Conservation (phyloP, 2,797 vertebrate genomes). For the Esox masquinongy region DNA sequence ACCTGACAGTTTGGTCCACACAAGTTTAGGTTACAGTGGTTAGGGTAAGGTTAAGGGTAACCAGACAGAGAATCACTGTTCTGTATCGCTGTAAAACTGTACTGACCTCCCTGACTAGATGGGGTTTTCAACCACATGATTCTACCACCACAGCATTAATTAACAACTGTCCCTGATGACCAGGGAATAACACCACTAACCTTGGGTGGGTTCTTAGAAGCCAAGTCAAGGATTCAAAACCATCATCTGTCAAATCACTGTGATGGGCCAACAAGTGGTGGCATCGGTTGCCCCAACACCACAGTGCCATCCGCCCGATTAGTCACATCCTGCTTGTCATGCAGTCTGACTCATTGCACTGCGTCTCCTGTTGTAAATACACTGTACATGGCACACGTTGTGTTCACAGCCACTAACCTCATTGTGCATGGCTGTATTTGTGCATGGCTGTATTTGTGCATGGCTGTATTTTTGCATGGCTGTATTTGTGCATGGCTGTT, state of each 20-base stretch:
- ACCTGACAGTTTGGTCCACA: background rate
- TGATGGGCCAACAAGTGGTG: background rate
- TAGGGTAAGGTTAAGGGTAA: no score
- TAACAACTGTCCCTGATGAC: background rate
- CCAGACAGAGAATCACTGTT: no score
- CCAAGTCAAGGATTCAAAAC: background rate
- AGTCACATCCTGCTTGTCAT: background rate
- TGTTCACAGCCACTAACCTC: background rate
- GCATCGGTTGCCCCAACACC: background rate
- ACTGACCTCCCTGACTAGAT: background rate
- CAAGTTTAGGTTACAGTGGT: no score
- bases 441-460: background rate
- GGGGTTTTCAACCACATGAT: background rate
- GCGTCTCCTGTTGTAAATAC: background rate
- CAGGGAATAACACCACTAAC: background rate
- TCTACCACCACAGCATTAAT: background rate
- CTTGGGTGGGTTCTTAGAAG: background rate
- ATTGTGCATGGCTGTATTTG: background rate
- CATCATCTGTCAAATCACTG: background rate
- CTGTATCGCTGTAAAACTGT: no score
- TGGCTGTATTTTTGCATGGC: background rate
- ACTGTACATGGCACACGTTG: background rate
- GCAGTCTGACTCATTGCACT: background rate
- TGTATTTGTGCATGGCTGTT: background rate
- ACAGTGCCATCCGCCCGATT: background rate